phyloP scores from a whole-genome alignment of 2,797 vertebrate species.

The Fratercula arctica region DNA sequence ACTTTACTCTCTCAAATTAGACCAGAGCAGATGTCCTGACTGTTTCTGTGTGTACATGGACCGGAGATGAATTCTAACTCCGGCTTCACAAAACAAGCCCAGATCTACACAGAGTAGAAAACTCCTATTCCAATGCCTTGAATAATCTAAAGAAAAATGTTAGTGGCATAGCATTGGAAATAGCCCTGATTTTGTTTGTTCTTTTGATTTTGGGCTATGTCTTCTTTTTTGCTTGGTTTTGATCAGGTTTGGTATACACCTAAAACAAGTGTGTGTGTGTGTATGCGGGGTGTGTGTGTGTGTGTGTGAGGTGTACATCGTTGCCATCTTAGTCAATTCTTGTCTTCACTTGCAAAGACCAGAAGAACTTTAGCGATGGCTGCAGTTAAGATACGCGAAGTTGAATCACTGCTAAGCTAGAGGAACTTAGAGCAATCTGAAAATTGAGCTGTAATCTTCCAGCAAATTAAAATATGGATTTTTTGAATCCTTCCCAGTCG shows the following conservation, averaged over 20 bases:
- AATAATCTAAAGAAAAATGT: background rate
- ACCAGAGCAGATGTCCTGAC: background rate
- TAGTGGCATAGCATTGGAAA: background rate
- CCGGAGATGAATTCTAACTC: background rate
- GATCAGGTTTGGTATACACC: background rate
- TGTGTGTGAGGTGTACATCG: rapidly evolving
- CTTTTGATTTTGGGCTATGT: rapidly evolving
- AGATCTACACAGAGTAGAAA: background rate
- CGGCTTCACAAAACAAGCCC: background rate
- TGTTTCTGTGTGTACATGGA: background rate
- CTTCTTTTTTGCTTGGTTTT: background rate
- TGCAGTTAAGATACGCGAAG: background rate
- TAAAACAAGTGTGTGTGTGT: background rate
- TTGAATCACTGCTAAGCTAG: background rate
- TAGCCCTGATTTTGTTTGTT: background rate
- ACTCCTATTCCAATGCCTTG: background rate
- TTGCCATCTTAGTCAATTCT: background rate
- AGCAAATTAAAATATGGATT: background rate
- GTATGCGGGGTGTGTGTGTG: rapidly evolving
- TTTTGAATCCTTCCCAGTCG: background rate
- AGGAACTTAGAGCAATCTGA: background rate
- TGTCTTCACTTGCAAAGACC: background rate
- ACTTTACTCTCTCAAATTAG: background rate
- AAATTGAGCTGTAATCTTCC: background rate
- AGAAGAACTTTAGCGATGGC: background rate